Evolutionary conservation across 2,888 invertebrate genomes (phyloP), one percentile per base, ranked within the genome.

Genomic region (Calliphora vomitoria): DNA sequence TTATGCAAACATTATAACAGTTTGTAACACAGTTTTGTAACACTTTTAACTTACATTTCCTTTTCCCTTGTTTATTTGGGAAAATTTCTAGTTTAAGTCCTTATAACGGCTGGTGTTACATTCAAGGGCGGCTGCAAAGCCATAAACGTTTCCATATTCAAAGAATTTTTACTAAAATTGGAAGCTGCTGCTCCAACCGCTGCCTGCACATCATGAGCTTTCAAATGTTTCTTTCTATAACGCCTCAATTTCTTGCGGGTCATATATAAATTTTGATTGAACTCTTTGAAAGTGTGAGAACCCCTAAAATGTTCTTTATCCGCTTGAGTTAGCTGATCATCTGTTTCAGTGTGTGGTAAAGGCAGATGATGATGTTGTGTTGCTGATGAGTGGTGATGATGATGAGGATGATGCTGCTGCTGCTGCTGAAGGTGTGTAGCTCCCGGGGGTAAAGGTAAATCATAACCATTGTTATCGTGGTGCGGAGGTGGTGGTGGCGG

Each of bases 251-350:
- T 92, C 47, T 93, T 93, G 2, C 93, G 90, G 11, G 93, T 91
- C 89, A 92, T 91, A 53, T 92, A 91, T n/a, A 92, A 89, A 89
- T 91, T 93, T 88, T 93, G 93, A 90, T 93, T 93, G 80, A 92
- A 93, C 89, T 91, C 92, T 88, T 89, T 90, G 89, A 90, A 91
- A 31, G 90, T 90, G 87, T 90, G 90, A n/a, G 88, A 41, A 5
- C 41, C 38, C 78, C 88, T 47, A 78, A 86, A 81, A n/a, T 80
- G 87, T 11, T 85, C 85, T 58, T 84, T 86, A 50, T 80, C 86
- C n/a, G 55, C 53, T 18, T 64, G 74, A 8, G 18, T 18, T 58
- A 82, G 64, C 20, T 74, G 78, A 18, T 55, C 76, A 15, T 76
- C 50, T 18, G 75, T 76, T n/a, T 76, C 64, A 3, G 50, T 0